Conservation (phyloP, 2,888 invertebrate species). For the Microctonus brassicae region DNA sequence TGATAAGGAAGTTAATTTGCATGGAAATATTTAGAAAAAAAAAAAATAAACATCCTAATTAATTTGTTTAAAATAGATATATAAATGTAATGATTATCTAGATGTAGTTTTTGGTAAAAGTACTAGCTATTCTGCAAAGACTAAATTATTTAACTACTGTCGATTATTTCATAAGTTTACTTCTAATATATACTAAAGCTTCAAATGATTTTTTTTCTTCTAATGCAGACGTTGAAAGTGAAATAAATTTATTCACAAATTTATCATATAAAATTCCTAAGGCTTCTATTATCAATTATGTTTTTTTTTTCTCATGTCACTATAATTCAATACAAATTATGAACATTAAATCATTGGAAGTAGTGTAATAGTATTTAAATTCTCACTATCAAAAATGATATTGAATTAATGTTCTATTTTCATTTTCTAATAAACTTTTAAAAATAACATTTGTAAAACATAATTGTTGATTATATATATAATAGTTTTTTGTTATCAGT, state of each 20-base stretch:
- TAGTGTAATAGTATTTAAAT: too few relatives aligned
- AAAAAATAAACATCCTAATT: neutral
- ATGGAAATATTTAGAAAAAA: neutral
- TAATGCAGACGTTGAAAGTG: neutral
- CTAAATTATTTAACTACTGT: neutral
- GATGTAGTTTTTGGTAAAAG: conserved; percentile 12
- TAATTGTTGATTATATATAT: neutral
- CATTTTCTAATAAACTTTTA: conserved; percentile 14
- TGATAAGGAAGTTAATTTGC: neutral
- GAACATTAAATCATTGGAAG: conserved; percentile 27
- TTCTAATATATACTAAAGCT: neutral
- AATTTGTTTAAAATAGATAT: neutral
- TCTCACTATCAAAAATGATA: conserved; percentile 11
- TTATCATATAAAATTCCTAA: conserved; percentile 7
- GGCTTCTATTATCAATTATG: neutral
- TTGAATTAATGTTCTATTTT: neutral
- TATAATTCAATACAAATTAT: neutral
- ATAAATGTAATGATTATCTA: neutral
- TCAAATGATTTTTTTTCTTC: neutral
- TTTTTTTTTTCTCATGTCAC: neutral
- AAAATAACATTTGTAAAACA: neutral
- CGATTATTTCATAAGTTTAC: neutral
- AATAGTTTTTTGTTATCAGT: neutral
- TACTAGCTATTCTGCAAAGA: neutral
- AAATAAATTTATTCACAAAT: neutral